Base-by-base conservation (phyloP, 2,888 invertebrate species). In the Diploptera punctata region DNA sequence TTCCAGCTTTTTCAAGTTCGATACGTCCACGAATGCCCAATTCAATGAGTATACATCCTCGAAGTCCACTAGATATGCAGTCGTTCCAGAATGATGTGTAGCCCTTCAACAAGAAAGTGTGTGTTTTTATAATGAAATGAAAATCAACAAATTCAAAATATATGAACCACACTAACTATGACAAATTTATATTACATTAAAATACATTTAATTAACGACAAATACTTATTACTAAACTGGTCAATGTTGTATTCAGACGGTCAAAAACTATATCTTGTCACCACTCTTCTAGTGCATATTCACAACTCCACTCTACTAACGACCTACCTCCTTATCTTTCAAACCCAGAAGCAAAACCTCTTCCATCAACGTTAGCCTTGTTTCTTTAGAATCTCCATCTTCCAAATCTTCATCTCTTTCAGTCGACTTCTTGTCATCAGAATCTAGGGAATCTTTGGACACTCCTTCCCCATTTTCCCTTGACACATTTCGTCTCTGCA, bases 41-140 rank as follows among this genome's bases (percentile, higher is more conserved):
- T 86, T 99, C 99, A 77, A 99, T 97, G 78, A 99, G 88, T 82
- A 99, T 99, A 84, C 99, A 99, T 76, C 99, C 99, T 80, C 99
- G 90, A 76, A 99, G 87, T 54, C 99, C 99, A 80, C 98, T 98
- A 78, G 99, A 99, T 89, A 99, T 99, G 86, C 99, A 99, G 85
- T 99, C 99, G 86, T 99, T 99, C 99, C 99, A 99, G 86, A 99
- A 99, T 71, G 99, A 99, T 82, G 98, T 98, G 87, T 98, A 98
- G 76, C 98, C 98, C 96, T 97, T 75, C 57, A 2, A 57, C 7
- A 29, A 57, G 10, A 57, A 57, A 57, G 7, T 29, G 13, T 3
- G 5, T n/a, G n/a, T 47, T 29, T n/a, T n/a, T n/a, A n/a, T n/a
- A 29, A 67, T 26, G 29, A 38, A n/a, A n/a, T n/a, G n/a, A n/a